Evolutionary conservation across 1,140 invertebrate genomes (phyloP), one percentile per base, ranked within the genome.

Genomic region (Charaxes varanes): DNA sequence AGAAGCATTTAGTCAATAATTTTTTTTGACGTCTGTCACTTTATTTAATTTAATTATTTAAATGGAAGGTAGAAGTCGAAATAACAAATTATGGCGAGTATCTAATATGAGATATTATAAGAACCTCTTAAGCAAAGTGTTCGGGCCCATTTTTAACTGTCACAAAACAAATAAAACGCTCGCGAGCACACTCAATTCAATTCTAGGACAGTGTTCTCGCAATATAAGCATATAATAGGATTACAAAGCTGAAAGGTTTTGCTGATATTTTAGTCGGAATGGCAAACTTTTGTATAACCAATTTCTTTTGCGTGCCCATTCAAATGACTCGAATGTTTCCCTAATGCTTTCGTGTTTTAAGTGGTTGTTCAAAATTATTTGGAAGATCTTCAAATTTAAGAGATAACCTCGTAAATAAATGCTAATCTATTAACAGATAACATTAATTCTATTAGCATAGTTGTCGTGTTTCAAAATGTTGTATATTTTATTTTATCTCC

Each of bases 221-320:
- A 28, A 50, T 16, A 33, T 43, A 37, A 42, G 28, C 30, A 37
- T 42, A 41, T 42, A 42, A 43, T 42, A 42, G 28, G 30, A 49
- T 42, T 32, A 42, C 33, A 27, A 6, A 37, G 8, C 37, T 48
- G 36, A 41, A 47, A 40, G 35, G 44, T 34, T 47, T 26, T 28
- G 30, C 31, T 41, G 12, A 22, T 34, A 22, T 19, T 34, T 22
- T 22, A 14, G n/a, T 28, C 14, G 35, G 23, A 15, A 30, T 14
- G 35, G 35, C 8, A 19, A 11, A 37, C 14, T 27, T 37, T 37
- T 37, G 18, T 37, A 10, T 19, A 28, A 37, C 35, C 14, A 28
- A 23, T 27, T 37, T 18, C 12, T 18, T 31, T 31, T 6, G 15
- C 8, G n/a, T 23, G 12, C 6, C 11, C 26, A 26, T 37, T 37